Evolutionary conservation across 2,797 vertebrate species (phyloP).

Genomic region (Salarias fasciatus): DNA sequence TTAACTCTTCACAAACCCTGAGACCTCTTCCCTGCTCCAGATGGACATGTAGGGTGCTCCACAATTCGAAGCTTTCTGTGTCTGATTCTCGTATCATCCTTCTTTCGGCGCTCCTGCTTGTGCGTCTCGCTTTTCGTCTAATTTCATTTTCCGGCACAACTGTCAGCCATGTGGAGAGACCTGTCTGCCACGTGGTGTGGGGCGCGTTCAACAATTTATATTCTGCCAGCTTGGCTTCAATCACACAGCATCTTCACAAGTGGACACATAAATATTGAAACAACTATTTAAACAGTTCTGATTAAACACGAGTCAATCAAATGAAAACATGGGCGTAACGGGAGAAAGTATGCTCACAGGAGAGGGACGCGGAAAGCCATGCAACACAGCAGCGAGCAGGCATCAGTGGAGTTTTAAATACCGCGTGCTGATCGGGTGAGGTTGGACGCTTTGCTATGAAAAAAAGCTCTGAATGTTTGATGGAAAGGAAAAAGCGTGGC

Average conservation of each 20-base stretch:
- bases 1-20: slow-evolving; percentile 51
- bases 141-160: slow-evolving; percentile 61
- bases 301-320: slow-evolving; percentile 58
- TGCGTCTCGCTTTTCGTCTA: slow-evolving; percentile 37
- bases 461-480: slow-evolving; percentile 13
- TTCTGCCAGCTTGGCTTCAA: slow-evolving; percentile 37
- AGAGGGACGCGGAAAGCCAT: background rate
- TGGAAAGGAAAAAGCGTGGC: slow-evolving; percentile 8
- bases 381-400: slow-evolving; percentile 13
- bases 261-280: slow-evolving; percentile 58
- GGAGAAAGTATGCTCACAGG: slow-evolving; percentile 4
- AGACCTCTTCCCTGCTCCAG: slow-evolving; percentile 22
- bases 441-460: slow-evolving; percentile 4
- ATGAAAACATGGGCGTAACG: slow-evolving; percentile 28
- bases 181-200: slow-evolving; percentile 31
- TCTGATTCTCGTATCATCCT: slow-evolving; percentile 51
- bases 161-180: slow-evolving; percentile 41
- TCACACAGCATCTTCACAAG: slow-evolving; percentile 40
- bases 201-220: slow-evolving; percentile 41
- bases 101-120: slow-evolving; percentile 15
- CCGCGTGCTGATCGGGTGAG: slow-evolving; percentile 13
- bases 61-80: slow-evolving; percentile 27
- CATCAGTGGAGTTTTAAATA: slow-evolving; percentile 19
- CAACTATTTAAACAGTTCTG: slow-evolving; percentile 62
- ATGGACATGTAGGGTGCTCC: slow-evolving; percentile 39